Percentiles rank a stretch among this genome's conserved stretches.
phyloP scores from a whole-genome alignment of 2,888 invertebrate species.

The Asteroscopus sphinx region DNA sequence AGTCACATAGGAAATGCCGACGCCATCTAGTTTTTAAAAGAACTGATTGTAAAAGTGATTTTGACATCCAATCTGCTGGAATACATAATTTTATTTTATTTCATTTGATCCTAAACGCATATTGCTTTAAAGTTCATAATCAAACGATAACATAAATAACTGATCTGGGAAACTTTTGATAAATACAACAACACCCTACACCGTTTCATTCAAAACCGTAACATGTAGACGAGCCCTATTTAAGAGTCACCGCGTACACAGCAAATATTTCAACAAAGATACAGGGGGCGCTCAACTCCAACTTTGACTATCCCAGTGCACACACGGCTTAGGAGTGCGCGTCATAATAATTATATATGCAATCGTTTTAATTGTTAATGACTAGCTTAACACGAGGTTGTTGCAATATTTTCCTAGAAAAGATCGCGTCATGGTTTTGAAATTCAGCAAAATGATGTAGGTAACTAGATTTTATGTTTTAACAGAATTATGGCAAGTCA shows the following conservation, averaged over 20 bases:
- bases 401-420: conserved; percentile 19
- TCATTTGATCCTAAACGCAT: too few relatives aligned
- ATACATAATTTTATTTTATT: too few relatives aligned
- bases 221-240: conserved; percentile 61
- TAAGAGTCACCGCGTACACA: conserved; percentile 81
- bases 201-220: conserved; percentile 6
- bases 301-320: conserved; percentile 78
- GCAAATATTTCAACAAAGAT: conserved; percentile 89
- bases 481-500: too few relatives aligned
- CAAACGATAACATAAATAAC: too few relatives aligned
- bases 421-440: not conserved
- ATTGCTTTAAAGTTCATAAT: too few relatives aligned
- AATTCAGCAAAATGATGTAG: not conserved
- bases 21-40: too few relatives aligned
- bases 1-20: too few relatives aligned
- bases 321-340: conserved; percentile 67
- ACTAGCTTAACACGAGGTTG: conserved; percentile 17
- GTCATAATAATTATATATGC: conserved; percentile 49
- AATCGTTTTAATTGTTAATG: conserved; percentile 49
- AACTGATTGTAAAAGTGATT: too few relatives aligned
- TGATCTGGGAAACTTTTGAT: too few relatives aligned
- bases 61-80: too few relatives aligned
- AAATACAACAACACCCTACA: too few relatives aligned
- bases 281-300: conserved; percentile 84
- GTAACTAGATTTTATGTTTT: too few relatives aligned